Percentiles rank a stretch among this genome's conserved stretches.
These are phyloP conservation scores for Pseudochaenichthys georgianus DNA, from an alignment of 2,797 vertebrate species.

Conservation along the genomic window DNA sequence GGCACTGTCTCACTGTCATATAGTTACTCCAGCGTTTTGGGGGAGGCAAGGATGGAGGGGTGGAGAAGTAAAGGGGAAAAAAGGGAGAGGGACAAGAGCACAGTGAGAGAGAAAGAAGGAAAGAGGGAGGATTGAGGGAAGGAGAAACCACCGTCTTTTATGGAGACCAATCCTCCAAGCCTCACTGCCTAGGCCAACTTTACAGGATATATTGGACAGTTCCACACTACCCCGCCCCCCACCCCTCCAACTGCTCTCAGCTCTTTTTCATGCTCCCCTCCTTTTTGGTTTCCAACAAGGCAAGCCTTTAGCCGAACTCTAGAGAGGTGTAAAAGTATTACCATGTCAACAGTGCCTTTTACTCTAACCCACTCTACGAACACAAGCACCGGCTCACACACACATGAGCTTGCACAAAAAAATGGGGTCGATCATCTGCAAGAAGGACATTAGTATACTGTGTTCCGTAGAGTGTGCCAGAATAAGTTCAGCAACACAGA, in stretches of 20 bases:
- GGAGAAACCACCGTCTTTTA: constrained; percentile 82
- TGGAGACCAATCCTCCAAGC: constrained; percentile 81
- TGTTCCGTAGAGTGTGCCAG: constrained; percentile 61
- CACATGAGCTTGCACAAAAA: constrained; percentile 16
- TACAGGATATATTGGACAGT: constrained; percentile 82
- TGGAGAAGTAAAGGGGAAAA: constrained; percentile 41
- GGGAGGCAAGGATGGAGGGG: constrained; percentile 47
- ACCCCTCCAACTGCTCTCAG: constrained; percentile 63
- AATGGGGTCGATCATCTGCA: constrained; percentile 68
- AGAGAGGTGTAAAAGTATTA: constrained; percentile 81
- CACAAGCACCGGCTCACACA: constrained; percentile 35
- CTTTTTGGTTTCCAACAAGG: constrained; percentile 76
- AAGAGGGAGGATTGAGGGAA: constrained; percentile 66
- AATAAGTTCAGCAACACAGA: constrained; percentile 65
- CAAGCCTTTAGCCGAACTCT: constrained; percentile 76
- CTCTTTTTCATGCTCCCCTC: constrained; percentile 72
- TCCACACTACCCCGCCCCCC: constrained; percentile 71
- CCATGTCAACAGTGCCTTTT: constrained; percentile 77
- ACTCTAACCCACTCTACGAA: constrained; percentile 64
- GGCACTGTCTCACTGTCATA: constrained; percentile 85
- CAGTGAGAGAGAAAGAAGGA: constrained; percentile 36
- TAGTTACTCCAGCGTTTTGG: constrained; percentile 63
- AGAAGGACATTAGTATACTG: constrained; percentile 63
- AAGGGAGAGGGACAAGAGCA: constrained; percentile 20
- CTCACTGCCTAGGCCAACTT: constrained; percentile 80